Evolutionary conservation across 2,888 invertebrate genomes (phyloP).

Genomic region (Anthrax anthrax): DNA sequence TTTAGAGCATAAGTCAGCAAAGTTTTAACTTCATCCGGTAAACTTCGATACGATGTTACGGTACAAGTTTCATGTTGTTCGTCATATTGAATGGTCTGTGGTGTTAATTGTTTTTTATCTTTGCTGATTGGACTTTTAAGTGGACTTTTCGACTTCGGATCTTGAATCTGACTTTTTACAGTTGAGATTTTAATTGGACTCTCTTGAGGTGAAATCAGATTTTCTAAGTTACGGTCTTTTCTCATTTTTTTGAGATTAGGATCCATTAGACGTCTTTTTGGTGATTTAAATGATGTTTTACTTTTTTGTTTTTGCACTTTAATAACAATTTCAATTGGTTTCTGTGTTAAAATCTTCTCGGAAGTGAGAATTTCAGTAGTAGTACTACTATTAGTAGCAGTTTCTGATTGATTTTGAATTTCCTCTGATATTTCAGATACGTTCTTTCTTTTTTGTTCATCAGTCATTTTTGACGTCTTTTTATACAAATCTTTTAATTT

Average conservation of each 20-base stretch:
- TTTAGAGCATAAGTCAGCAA: not conserved
- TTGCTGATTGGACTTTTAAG: not conserved
- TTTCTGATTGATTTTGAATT: conserved; percentile 1
- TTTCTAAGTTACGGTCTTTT: conserved; percentile 14
- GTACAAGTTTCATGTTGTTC: conserved; percentile 23
- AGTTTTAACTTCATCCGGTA: conserved; percentile 13
- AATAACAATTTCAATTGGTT: conserved; percentile 25
- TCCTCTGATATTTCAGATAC: conserved; percentile 3
- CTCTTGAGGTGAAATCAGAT: conserved; percentile 8
- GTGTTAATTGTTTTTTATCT: no score
- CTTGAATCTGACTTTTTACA: not conserved
- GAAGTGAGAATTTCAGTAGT: not conserved
- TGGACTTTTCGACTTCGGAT: not conserved
- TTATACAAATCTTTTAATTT: conserved; percentile 19
- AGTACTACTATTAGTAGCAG: not conserved
- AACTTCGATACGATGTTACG: conserved; percentile 25
- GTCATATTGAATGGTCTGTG: no score
- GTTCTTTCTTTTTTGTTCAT: conserved; percentile 1
- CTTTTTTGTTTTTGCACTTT: conserved; percentile 19
- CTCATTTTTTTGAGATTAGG: conserved; percentile 1
- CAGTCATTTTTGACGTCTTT: conserved; percentile 1
- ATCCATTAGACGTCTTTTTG: conserved; percentile 8
- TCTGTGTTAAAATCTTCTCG: not conserved
- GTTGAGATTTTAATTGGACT: not conserved
- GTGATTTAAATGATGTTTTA: conserved; percentile 13